These are phyloP conservation scores for Abrostola tripartita DNA, from an alignment of 2,888 invertebrate genomes.

Conservation along the genomic window DNA sequence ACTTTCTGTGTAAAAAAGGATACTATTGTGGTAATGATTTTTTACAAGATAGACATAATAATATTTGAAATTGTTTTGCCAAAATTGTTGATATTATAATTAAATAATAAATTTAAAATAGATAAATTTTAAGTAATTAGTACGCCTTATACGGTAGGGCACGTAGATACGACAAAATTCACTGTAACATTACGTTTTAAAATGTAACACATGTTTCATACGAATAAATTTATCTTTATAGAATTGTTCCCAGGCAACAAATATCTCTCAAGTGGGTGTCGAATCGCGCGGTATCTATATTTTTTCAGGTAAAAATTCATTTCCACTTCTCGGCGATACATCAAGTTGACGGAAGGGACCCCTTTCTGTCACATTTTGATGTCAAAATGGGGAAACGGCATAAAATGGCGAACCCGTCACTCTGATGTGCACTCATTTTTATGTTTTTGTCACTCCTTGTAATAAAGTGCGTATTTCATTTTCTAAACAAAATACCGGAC, in stretches of 20 bases:
- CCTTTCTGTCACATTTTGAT: constrained; percentile 46
- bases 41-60: too few relatives aligned
- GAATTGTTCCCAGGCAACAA: not conserved
- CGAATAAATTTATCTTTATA: too few relatives aligned
- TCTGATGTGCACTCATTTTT: constrained; percentile 44
- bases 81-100: too few relatives aligned
- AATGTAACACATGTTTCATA: too few relatives aligned
- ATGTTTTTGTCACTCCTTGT: constrained; percentile 18
- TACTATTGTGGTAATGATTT: too few relatives aligned
- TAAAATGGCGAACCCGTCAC: constrained; percentile 43
- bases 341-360: constrained; percentile 43
- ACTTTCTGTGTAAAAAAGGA: too few relatives aligned
- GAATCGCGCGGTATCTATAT: not conserved
- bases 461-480: constrained; percentile 27
- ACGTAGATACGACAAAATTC: too few relatives aligned
- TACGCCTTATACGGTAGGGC: too few relatives aligned
- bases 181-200: too few relatives aligned
- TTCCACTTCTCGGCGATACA: constrained; percentile 45
- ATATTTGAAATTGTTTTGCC: too few relatives aligned
- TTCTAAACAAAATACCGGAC: constrained; percentile 21
- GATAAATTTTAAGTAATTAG: too few relatives aligned
- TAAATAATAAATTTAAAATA: too few relatives aligned
- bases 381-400: constrained; percentile 43
- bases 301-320: constrained; percentile 21
- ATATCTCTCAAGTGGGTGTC: not conserved